Conservation (phyloP, 2,888 invertebrate genomes). For the Trachelus troglodyta region DNA sequence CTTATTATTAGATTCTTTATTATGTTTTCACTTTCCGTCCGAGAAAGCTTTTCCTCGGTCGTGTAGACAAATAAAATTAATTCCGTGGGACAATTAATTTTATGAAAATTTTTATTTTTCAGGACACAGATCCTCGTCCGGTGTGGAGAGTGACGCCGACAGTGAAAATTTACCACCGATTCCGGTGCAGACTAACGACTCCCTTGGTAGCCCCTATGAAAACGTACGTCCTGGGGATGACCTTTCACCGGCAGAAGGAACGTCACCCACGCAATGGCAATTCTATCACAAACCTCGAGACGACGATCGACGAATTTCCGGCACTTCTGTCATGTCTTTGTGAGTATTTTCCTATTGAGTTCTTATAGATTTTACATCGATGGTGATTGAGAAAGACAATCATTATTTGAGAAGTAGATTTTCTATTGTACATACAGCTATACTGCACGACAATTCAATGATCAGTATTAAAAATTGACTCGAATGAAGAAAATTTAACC, state of each 20-base stretch:
- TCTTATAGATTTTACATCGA: neutral
- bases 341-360: slow-evolving; percentile 60
- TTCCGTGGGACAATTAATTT: neutral
- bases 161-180: slow-evolving; percentile 76
- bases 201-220: slow-evolving; percentile 75
- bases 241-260: slow-evolving; percentile 68
- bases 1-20: neutral
- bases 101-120: neutral
- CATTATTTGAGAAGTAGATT: neutral
- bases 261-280: slow-evolving; percentile 71
- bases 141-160: slow-evolving; percentile 70
- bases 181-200: slow-evolving; percentile 71
- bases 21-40: neutral
- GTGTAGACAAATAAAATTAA: neutral
- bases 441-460: neutral
- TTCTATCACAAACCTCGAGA: slow-evolving; percentile 69
- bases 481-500: too few relatives aligned
- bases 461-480: too few relatives aligned
- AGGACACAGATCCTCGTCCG: slow-evolving; percentile 64
- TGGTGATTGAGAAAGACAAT: neutral
- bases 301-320: slow-evolving; percentile 70
- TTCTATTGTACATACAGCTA: neutral
- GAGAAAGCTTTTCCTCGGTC: neutral
- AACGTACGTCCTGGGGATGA: slow-evolving; percentile 72
- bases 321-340: slow-evolving; percentile 72